Base-by-base conservation (phyloP, 2,797 vertebrate genomes). In the Scolopax rusticola region DNA sequence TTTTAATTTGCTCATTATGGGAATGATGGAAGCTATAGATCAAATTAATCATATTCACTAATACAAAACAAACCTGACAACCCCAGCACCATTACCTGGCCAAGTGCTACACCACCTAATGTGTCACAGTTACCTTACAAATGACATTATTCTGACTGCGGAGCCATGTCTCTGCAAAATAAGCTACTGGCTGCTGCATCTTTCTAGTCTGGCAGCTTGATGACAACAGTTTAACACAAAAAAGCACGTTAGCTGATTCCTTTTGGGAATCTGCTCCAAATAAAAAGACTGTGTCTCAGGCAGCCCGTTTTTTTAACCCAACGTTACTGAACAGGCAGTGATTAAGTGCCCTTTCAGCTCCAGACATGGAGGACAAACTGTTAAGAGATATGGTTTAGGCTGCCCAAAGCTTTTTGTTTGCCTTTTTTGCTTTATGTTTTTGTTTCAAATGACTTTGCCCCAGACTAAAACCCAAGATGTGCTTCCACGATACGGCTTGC, bases 321-420 rank as follows among this genome's bases (percentile, higher is more conserved):
- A 23, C 18, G 50, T 32, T 63, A 61, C 70, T 30, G 59, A 73
- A 25, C 23, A 51, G 23, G 40, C 60, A 65, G 78, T 16, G 50
- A 91, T 64, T 36, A 96, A 91, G 30, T 82, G 69, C 25, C 76
- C 67, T 71, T 74, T 85, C 81, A 65, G 41, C 25, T 89, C 57
- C 24, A 59, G 53, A 70, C 15, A 59, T 0, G 3, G 36, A 92
- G 69, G 23, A 77, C 63, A 89, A 92, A 83, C 41, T 24, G 48
- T 59, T n/a, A 64, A 48, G 60, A 60, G 64, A 83, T 78, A 60
- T 7, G 19, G 48, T 28, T 89, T 50, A 18, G 43, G 25, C 27
- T 23, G 4, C 33, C 61, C 59, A 92, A 83, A 96, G 78, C 40
- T 90, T 90, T 89, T 40, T 92, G 36, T 87, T 77, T 84, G 70